Percentiles rank a stretch among this genome's conserved stretches.
phyloP scores from a whole-genome alignment of 1,140 invertebrate genomes.

The Orussus abietinus region DNA sequence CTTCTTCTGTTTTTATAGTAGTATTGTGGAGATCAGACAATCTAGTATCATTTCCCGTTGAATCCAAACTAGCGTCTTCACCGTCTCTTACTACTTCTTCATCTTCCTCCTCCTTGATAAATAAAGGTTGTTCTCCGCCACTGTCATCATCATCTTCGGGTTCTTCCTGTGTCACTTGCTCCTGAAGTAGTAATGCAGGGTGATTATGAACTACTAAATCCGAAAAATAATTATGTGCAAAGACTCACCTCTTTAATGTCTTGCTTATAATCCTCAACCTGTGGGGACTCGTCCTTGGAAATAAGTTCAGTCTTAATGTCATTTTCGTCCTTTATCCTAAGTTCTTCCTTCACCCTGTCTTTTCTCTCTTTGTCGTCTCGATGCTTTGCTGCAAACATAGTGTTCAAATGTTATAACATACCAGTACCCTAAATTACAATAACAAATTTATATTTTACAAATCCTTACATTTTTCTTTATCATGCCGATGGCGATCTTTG shows the following conservation, averaged over 20 bases:
- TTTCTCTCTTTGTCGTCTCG: constrained; percentile 45
- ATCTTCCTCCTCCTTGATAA: constrained; percentile 50
- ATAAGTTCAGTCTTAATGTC: constrained; percentile 28
- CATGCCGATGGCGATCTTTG: constrained; percentile 52
- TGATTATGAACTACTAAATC: constrained; percentile 3
- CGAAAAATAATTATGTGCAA: constrained; percentile 8
- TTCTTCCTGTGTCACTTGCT: constrained; percentile 39
- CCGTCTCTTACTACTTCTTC: constrained; percentile 26
- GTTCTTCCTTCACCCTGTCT: constrained; percentile 40
- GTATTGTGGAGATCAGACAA: constrained; percentile 50
- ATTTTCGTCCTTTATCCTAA: constrained; percentile 31
- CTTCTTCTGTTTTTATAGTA: constrained; percentile 51
- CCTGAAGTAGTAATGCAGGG: constrained; percentile 22
- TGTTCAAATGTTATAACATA: not conserved
- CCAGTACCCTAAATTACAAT: not conserved
- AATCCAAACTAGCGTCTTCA: constrained; percentile 39
- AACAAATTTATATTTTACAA: constrained; percentile 6
- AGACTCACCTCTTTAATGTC: constrained; percentile 40
- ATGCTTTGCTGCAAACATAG: constrained; percentile 36
- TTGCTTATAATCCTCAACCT: constrained; percentile 15
- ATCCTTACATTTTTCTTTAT: constrained; percentile 46
- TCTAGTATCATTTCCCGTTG: constrained; percentile 44
- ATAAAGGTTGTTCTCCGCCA: constrained; percentile 42
- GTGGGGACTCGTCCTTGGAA: constrained; percentile 24
- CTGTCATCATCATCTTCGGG: constrained; percentile 51